Evolutionary conservation across 2,888 invertebrate genomes (phyloP).

Genomic region (Antitype chi): DNA sequence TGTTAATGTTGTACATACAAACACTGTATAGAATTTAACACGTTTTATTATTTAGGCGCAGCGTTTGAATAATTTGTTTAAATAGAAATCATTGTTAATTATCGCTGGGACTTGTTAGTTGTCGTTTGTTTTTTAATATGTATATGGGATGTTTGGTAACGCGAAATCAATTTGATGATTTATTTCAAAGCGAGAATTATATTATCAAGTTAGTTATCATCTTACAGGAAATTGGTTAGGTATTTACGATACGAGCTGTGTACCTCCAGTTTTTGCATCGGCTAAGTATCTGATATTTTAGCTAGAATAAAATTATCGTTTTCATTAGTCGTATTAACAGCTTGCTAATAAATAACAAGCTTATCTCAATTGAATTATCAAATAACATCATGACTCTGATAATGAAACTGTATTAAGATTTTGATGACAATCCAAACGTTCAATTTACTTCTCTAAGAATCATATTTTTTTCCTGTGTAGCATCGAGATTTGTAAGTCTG

Average conservation of each 20-base stretch:
- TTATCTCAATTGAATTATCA: conserved; percentile 33
- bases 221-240: conserved; percentile 36
- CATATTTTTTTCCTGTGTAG: too few relatives aligned
- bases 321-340: conserved; percentile 34
- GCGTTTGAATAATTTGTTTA: conserved; percentile 59
- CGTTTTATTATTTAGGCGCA: conserved; percentile 51
- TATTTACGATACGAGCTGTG: conserved; percentile 47
- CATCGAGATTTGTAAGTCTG: background rate
- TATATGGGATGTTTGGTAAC: background rate
- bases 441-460: background rate
- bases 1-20: conserved; percentile 61
- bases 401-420: too few relatives aligned
- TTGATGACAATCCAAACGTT: too few relatives aligned
- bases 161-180: conserved; percentile 30
- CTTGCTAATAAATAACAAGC: conserved; percentile 13
- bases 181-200: conserved; percentile 9
- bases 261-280: conserved; percentile 23
- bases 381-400: background rate
- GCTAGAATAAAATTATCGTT: conserved; percentile 34
- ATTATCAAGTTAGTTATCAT: conserved; percentile 5
- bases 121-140: conserved; percentile 18
- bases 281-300: conserved; percentile 13
- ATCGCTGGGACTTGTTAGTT: conserved; percentile 31
- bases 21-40: conserved; percentile 56
- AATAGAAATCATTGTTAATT: conserved; percentile 56